Evolutionary conservation across 2,113 vertebrate species (phyloP), one percentile per base, ranked within the genome.

Genomic region (Gracilinanus agilis): DNA sequence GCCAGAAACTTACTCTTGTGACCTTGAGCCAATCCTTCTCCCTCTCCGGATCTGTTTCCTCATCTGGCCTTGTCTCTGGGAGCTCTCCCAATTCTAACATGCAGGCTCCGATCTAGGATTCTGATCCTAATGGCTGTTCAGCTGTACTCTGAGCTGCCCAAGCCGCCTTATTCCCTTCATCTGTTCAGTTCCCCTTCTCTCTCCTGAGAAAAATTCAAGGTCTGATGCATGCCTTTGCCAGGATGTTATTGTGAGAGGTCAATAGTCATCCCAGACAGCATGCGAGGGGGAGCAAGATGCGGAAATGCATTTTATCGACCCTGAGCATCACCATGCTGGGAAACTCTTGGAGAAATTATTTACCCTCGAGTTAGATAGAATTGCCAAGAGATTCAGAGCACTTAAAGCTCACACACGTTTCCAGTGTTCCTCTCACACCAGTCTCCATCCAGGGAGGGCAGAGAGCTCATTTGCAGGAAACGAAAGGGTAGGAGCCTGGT

Each of bases 271-370:
- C 91, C 54, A 58, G 58, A 91, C 61, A 94, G 90, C 54, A 40
- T 13, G 34, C 67, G 61, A 92, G 67, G 89, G 67, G 75, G 53
- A 3, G 5, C 34, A 89, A 95, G 91, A 94, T 54, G 67, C 53
- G 95, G 96, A 98, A 98, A 97, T 96, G 97, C 93, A 97, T 58
- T 98, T 98, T 95, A 98, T 97, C 1, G 55, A 98, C 93, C 44
- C 5, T 12, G 0, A 0, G 29, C 97, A 89, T 93, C 49, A 96
- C 96, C 94, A 91, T 97, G 96, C 97, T 96, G 95, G 97, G 94
- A 96, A 94, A 92, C 53, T 91, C 92, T 91, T n/a, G 0, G 44
- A 83, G 97, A 98, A 98, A 95, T 94, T 94, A n/a, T 44, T 58
- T 44, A 75, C 93, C 53, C n/a, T 61, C 54, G 24, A 7, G 11